phyloP scores from a whole-genome alignment of 2,888 invertebrate species.

The Eristalinus aeneus region DNA sequence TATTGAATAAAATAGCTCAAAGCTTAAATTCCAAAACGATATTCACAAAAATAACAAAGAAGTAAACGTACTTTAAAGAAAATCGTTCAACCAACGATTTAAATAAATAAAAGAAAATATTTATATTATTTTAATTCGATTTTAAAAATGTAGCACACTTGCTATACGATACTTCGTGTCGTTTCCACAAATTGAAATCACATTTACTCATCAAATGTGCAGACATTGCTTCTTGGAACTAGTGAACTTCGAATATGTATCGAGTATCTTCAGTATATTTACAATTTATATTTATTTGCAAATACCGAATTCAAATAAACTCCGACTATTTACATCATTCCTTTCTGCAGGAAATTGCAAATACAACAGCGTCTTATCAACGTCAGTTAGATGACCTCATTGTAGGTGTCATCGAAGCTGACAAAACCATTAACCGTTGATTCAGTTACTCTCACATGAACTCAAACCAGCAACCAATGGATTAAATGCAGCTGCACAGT shows the following conservation, averaged over 20 bases:
- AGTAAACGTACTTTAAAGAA: too few species aligned
- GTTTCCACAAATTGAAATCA: too few species aligned
- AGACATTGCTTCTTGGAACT: background rate
- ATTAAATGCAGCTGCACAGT: background rate
- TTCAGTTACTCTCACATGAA: background rate
- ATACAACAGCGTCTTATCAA: conserved; percentile 39
- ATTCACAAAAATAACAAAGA: too few species aligned
- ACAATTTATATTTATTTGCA: conserved; percentile 9
- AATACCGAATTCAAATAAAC: conserved; percentile 1
- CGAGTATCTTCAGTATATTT: background rate
- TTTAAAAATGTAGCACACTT: too few species aligned
- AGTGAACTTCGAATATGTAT: background rate
- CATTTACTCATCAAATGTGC: too few species aligned
- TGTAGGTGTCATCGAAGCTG: conserved; percentile 11
- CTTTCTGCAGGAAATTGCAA: background rate
- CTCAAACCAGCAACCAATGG: background rate
- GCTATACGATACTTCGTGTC: too few species aligned
- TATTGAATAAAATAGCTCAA: too few species aligned
- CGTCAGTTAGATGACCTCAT: conserved; percentile 41
- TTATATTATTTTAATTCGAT: too few species aligned
- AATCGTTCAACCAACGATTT: too few species aligned
- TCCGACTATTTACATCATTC: conserved; percentile 11
- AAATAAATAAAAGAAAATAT: too few species aligned
- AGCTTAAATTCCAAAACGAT: too few species aligned
- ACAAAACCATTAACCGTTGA: background rate